Evolutionary conservation across 2,797 vertebrate genomes (phyloP).

Genomic region (Scolopax bukidnonensis): DNA sequence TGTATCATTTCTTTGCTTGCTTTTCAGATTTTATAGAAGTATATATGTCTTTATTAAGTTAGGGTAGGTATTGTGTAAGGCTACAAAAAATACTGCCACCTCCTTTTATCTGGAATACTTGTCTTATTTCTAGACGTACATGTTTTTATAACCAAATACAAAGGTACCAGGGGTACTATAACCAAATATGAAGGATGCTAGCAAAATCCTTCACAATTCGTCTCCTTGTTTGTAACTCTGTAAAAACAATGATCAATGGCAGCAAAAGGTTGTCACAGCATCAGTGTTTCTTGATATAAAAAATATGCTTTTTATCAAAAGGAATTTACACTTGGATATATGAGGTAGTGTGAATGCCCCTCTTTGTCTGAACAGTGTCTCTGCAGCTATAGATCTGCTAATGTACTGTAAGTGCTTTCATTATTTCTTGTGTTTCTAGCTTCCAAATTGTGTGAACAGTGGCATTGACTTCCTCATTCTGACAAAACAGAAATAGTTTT

Average conservation of each 20-base stretch:
- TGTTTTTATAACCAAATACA: not conserved
- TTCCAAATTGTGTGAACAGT: not conserved
- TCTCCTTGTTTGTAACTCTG: not conserved
- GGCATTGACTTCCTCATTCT: not conserved
- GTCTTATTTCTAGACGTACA: not conserved
- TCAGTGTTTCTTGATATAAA: not conserved
- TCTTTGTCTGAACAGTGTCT: not conserved
- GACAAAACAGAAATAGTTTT: not conserved
- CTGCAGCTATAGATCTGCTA: not conserved
- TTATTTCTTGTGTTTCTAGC: not conserved
- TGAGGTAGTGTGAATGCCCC: not conserved
- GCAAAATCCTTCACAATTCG: not conserved
- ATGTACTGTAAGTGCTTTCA: not conserved
- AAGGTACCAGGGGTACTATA: not conserved
- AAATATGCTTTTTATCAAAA: not conserved
- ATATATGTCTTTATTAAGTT: not conserved
- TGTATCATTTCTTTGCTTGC: not conserved
- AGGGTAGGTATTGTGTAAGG: not conserved
- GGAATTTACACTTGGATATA: not conserved
- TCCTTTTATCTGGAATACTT: not conserved
- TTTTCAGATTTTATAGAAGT: not conserved
- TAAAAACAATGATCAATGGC: not conserved
- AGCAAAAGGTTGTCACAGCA: not conserved
- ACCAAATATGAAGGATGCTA: not conserved
- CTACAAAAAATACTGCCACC: not conserved